Base-by-base conservation (phyloP, 2,113 vertebrate genomes). In the Arothron firmamentum region DNA sequence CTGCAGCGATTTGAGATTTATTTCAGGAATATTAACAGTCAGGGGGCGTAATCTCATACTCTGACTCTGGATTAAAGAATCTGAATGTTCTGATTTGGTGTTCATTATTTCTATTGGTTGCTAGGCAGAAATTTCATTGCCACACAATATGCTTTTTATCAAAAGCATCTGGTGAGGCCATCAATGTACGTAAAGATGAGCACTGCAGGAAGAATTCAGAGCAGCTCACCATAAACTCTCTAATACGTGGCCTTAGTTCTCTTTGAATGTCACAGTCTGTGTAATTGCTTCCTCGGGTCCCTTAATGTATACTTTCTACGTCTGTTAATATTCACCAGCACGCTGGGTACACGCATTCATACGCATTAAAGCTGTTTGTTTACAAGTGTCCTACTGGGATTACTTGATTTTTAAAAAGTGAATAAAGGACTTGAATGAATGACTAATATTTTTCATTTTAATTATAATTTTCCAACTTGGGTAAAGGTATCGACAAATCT, bases 201-300 rank as follows among this genome's bases (percentile, higher is more conserved):
- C 19, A 11, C 21, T 23, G 25, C 14, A 8, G 54, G 9, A 20
- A 43, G 25, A 65, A 51, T 62, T 34, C 38, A 41, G 65, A 11
- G 25, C 50, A 73, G 56, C 59, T 67, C 5, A 34, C 46, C 9
- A 1, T 19, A 62, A 82, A 49, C 71, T 74, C 20, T 49, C 43
- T 55, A 0, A 72, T 52, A 18, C 1, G 16, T 42, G 70, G 65
- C 73, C 68, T 74, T 56, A 5, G 2, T 62, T 74, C 43, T 65
- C 18, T 59, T 56, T 75, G 52, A 81, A 80, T 75, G 51, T 31
- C 57, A 81, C 58, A 59, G 55, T 64, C 65, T 50, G 54, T 16
- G 52, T 53, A 38, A 70, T 20, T 65, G 51, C 42, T 41, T 56
- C 21, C 31, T 18, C 25, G 61, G 46, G 41, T 45, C 16, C 65